A percentile compares a stretch with the other conserved stretches of the same genome.
Evolutionary conservation across 1,140 invertebrate species (phyloP).

Genomic region (Ceratina calcarata): DNA sequence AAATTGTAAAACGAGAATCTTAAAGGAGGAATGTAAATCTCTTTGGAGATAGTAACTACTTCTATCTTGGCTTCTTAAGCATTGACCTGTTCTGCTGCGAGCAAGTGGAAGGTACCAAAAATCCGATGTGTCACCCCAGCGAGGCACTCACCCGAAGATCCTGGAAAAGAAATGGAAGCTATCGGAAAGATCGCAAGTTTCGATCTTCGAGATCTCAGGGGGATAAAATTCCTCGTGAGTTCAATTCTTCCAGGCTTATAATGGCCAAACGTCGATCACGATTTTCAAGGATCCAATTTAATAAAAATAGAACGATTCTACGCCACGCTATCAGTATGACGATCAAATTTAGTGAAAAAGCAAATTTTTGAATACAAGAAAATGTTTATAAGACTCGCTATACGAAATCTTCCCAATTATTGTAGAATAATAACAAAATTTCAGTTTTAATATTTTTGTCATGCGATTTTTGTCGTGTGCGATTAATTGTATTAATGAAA

Average conservation of each 20-base stretch:
- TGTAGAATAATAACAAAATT: too few species aligned
- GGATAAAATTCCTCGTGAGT: neutral
- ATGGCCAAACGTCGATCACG: neutral
- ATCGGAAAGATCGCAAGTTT: neutral
- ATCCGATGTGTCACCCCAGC: neutral
- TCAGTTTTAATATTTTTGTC: too few species aligned
- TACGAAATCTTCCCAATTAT: too few species aligned
- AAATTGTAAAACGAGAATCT: neutral
- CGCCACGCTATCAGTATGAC: neutral
- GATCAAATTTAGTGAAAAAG: neutral
- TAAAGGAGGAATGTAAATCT: neutral
- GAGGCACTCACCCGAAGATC: neutral
- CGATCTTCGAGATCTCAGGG: neutral
- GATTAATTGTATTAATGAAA: too few species aligned
- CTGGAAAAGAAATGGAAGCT: conserved; percentile 1
- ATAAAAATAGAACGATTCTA: neutral
- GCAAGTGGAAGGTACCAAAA: neutral
- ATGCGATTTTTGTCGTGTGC: too few species aligned
- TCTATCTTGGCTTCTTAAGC: neutral
- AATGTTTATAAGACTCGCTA: too few species aligned
- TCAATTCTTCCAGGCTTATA: conserved; percentile 2
- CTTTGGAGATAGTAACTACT: neutral
- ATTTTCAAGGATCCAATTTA: neutral
- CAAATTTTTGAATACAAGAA: too few species aligned
- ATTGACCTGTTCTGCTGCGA: neutral